Base-by-base conservation (phyloP, 2,888 invertebrate species). In the Phaonia tiefii region DNA sequence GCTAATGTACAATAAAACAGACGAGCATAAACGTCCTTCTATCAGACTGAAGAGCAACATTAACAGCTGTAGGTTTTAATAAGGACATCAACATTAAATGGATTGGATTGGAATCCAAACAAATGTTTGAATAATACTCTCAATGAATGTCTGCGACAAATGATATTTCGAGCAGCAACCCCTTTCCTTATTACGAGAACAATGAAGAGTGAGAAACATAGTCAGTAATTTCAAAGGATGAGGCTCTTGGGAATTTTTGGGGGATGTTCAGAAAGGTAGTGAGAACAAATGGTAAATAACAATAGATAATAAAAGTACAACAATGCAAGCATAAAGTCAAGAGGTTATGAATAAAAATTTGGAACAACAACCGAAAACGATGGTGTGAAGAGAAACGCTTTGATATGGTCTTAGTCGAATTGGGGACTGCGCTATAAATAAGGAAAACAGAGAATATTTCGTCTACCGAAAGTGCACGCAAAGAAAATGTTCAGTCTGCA, bases 281-380 rank as follows among this genome's bases (percentile, higher is more conserved):
- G 31, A 8, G 31, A 31, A 31, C 8, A 31, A 3, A 31, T 31
- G 31, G 3, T 31, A 3, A 31, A 3, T 8, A 67, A 73, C 58
- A 72, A 69, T 39, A 65, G 67, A 63, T 63, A 63, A 63, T 42
- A 42, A 63, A 63, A 63, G 37, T 31, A 39, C 13, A 22, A 26
- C 22, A 63, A 39, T 39, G 54, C 20, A 81, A 71, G 72, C 69
- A 79, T 74, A 82, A 85, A 88, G 88, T 88, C 88, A 88, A 88
- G 88, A 88, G 88, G 88, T 84, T 87, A 87, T 87, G 86, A 87
- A 88, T 88, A 87, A 83, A 87, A 76, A 76, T 46, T 58, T 22
- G 42, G 31, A 49, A n/a, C n/a, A n/a, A n/a, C n/a, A n/a, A n/a
- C n/a, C 8, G 46, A 42, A 54, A 31, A 31, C 15, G 73, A 69